Percentiles rank a stretch among this genome's conserved stretches.
Conservation (phyloP, 1,140 invertebrate species). For the Nephotettix cincticeps region DNA sequence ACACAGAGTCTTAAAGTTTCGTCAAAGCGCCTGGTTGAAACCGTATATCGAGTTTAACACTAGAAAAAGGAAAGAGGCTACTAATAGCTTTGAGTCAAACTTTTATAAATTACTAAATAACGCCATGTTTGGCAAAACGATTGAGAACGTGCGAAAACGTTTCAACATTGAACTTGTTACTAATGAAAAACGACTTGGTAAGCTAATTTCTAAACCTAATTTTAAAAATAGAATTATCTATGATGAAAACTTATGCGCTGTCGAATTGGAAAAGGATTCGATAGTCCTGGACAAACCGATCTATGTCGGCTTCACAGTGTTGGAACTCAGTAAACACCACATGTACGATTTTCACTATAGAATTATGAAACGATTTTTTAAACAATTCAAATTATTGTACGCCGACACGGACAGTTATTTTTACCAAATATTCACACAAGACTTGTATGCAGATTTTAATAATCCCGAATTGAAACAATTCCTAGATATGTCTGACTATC, state of each 20-base stretch:
- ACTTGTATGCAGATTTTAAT: not conserved
- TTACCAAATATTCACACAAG: not conserved
- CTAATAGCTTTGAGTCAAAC: constrained; percentile 48
- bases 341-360: not conserved
- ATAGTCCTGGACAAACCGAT: not conserved
- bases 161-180: constrained; percentile 43
- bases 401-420: not conserved
- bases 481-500: not conserved
- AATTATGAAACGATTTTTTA: not conserved
- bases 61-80: constrained; percentile 43
- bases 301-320: not conserved
- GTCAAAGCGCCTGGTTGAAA: constrained; percentile 52
- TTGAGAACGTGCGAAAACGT: constrained; percentile 48
- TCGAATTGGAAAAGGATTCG: not conserved
- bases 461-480: too few species aligned
- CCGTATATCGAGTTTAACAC: constrained; percentile 50
- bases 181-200: constrained; percentile 41
- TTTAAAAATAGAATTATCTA: constrained; percentile 3
- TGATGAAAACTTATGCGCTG: not conserved
- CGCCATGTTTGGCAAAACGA: constrained; percentile 50
- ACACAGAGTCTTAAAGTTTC: constrained; percentile 52
- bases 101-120: constrained; percentile 52
- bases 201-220: not conserved
- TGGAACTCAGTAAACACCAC: not conserved
- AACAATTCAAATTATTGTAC: not conserved